phyloP scores from a whole-genome alignment of 2,888 invertebrate species.

The Parochlus steinenii region DNA sequence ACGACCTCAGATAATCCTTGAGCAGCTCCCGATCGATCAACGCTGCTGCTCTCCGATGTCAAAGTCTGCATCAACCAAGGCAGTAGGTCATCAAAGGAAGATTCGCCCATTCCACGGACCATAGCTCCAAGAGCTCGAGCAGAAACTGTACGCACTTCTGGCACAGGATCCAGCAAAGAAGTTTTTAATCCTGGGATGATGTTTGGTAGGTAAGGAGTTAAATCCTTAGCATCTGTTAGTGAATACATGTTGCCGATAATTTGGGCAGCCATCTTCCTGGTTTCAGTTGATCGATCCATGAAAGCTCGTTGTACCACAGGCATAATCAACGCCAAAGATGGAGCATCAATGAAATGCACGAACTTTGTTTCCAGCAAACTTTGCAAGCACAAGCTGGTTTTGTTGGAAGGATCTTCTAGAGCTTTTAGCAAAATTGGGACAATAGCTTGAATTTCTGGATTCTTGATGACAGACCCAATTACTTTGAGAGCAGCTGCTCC shows the following conservation, averaged over 20 bases:
- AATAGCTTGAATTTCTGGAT: conserved; percentile 95
- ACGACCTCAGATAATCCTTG: conserved; percentile 96
- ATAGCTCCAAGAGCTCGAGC: conserved; percentile 93
- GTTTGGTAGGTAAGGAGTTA: conserved; percentile 87
- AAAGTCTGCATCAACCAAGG: conserved; percentile 98
- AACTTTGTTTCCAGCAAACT: conserved; percentile 90
- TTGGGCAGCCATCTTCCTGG: conserved; percentile 97
- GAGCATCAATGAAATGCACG: conserved; percentile 98
- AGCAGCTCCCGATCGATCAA: conserved; percentile 90
- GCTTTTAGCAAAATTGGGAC: conserved; percentile 77
- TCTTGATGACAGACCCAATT: conserved; percentile 94
- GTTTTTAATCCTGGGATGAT: conserved; percentile 94
- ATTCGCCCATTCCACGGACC: conserved; percentile 95
- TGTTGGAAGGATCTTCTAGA: conserved; percentile 89
- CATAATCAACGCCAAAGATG: conserved; percentile 97
- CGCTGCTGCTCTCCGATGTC: conserved; percentile 86
- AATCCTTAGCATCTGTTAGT: conserved; percentile 94
- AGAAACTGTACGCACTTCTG: conserved; percentile 91
- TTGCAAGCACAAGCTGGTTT: conserved; percentile 85
- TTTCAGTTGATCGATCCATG: conserved; percentile 94
- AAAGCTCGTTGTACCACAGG: conserved; percentile 97
- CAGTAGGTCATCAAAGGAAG: conserved; percentile 73
- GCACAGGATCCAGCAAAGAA: conserved; percentile 92
- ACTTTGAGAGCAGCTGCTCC: conserved; percentile 89
- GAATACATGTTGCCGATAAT: conserved; percentile 99